Base-by-base conservation (phyloP, 1,140 invertebrate genomes). In the Tribolium madens region DNA sequence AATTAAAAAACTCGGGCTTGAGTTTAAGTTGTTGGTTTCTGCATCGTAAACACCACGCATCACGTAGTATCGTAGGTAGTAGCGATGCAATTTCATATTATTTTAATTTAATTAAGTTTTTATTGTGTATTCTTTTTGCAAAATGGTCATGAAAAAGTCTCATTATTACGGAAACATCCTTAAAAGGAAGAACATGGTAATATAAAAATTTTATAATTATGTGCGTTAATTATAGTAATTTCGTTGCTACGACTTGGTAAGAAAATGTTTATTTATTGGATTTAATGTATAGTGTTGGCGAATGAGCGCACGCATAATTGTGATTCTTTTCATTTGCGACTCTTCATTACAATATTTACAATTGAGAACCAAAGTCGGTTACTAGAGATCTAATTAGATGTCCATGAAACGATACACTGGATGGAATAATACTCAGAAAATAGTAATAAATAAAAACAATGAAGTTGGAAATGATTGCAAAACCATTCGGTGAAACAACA, bases 401-500 rank as follows among this genome's bases (percentile, higher is more conserved):
- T 21, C 52, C 52, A 7, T 26, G 13, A 57, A 57, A 57, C 18
- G 52, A 52, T 26, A n/a, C 15, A 17, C 52, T 26, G 10, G 6
- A 26, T 57, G 52, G 17, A 57, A 57, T 57, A 57, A 57, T 57
- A 57, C 18, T 26, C 52, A 57, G 17, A 57, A 57, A 26, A 13
- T 53, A 53, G 9, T 17, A 53, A 57, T 57, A 57, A 57, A 57
- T 52, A 57, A 57, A 21, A 57, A 26, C 21, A 57, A 18, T 26
- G 10, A 21, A 57, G 12, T 26, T 9, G 57, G 57, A 33, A 64
- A 64, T 33, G 52, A 64, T 64, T 33, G 57, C 57, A 64, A 33
- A 64, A 64, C 57, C 26, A 33, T 64, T 64, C 57, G 14, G 52
- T 57, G 52, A 64, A 64, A 64, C n/a, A n/a, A n/a, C 26, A 64